Evolutionary conservation across 1,140 invertebrate species (phyloP), one percentile per base, ranked within the genome.

Genomic region (Tetranychus cinnabarinus): DNA sequence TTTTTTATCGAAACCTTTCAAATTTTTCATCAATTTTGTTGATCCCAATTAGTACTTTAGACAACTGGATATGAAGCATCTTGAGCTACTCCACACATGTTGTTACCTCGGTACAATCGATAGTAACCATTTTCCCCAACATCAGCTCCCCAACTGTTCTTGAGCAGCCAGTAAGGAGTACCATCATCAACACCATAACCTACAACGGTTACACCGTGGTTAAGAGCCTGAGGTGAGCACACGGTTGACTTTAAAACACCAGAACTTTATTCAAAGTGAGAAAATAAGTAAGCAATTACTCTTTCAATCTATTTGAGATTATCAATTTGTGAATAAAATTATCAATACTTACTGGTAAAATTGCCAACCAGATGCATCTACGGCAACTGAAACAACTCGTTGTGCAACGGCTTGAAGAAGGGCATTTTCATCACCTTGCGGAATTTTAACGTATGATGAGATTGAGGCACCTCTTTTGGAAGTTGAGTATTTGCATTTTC

Each of bases 41-140:
- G n/a, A n/a, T n/a, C n/a, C n/a, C n/a, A n/a, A n/a, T n/a, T n/a
- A n/a, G n/a, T n/a, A n/a, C 10, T 48, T 68, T 69, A 75, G 39
- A 75, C 70, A 0, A 68, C 61, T 8, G 72, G 75, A 65, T 74
- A 75, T 58, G 68, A 72, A 62, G 90, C 84, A 60, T 74, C 70
- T 23, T 81, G 80, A 39, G 89, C 88, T 70, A 96, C 82, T 68
- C 90, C 90, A 72, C 90, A 96, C 68, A 84, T 79, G 71, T 95
- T 93, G 66, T 80, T 79, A 72, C 93, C 92, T 65, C 88, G 78
- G 3, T 83, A 76, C 81, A 97, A 93, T 73, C 82, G 82, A 65
- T 95, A 84, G 75, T 87, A 95, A 36, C 90, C 90, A 3, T 82
- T 67, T 36, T 81, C 76, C 34, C 91, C 89, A 89, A 89, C 95